phyloP scores from a whole-genome alignment of 2,888 invertebrate genomes.

The Ochropacha duplaris region DNA sequence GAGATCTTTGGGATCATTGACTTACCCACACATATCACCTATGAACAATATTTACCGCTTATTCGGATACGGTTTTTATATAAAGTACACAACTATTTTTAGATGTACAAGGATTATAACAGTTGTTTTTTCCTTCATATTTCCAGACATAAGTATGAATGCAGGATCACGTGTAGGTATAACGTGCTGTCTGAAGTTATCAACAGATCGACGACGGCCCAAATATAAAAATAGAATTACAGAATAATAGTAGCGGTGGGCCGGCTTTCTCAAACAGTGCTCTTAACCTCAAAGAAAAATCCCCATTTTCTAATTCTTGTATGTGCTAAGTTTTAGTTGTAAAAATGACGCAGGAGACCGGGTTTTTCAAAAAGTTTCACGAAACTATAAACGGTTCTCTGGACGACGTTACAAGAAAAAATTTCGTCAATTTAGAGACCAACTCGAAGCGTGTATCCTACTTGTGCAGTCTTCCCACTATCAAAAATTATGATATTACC shows the following conservation, averaged over 20 bases:
- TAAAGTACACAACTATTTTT: neutral
- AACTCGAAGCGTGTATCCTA: constrained; percentile 86
- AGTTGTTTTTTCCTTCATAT: neutral
- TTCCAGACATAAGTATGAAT: neutral
- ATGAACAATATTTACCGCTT: neutral
- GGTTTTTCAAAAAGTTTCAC: constrained; percentile 86
- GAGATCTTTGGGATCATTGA: constrained; percentile 1
- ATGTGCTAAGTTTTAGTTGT: constrained; percentile 26
- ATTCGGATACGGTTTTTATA: neutral
- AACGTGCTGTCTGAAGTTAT: constrained; percentile 56
- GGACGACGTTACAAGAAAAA: constrained; percentile 83
- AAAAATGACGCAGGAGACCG: constrained; percentile 62
- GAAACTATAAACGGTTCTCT: constrained; percentile 81
- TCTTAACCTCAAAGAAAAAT: constrained; percentile 46
- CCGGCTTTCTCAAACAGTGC: constrained; percentile 52
- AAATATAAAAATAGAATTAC: constrained; percentile 72
- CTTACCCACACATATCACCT: neutral
- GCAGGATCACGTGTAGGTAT: constrained; percentile 5
- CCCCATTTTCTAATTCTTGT: constrained; percentile 10
- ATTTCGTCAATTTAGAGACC: constrained; percentile 84
- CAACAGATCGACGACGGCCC: constrained; percentile 47
- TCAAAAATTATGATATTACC: constrained; percentile 75
- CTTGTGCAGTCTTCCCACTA: constrained; percentile 79
- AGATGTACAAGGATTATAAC: neutral
- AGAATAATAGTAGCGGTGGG: constrained; percentile 49